Percentiles rank a stretch among this genome's conserved stretches.
These are phyloP conservation scores for Cerastis rubricosa DNA, from an alignment of 2,888 invertebrate species.

Conservation along the genomic window DNA sequence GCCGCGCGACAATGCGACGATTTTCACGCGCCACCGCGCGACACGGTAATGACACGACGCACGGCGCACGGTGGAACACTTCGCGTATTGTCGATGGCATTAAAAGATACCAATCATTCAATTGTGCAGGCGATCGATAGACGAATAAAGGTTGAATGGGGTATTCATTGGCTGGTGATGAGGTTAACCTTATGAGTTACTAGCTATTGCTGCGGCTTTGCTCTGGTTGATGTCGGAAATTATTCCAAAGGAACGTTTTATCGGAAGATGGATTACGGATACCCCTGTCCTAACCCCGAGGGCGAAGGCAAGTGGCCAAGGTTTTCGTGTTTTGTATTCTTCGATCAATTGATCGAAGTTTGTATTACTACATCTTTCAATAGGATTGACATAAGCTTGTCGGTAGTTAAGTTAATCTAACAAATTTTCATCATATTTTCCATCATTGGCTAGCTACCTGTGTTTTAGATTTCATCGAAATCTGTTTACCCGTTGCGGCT, in stretches of 20 bases:
- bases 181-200: constrained; percentile 21
- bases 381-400: too few species aligned
- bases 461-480: too few species aligned
- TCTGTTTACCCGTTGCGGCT: too few species aligned
- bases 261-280: background rate
- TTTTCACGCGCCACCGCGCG: constrained; percentile 76
- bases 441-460: too few species aligned
- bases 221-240: background rate
- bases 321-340: too few species aligned
- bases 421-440: too few species aligned
- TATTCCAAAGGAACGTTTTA: background rate
- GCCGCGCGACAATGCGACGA: constrained; percentile 75
- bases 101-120: constrained; percentile 65
- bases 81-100: constrained; percentile 65
- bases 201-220: background rate
- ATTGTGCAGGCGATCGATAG: constrained; percentile 59
- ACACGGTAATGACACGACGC: constrained; percentile 67
- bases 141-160: constrained; percentile 39
- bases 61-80: constrained; percentile 65
- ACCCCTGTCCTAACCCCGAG: too few species aligned
- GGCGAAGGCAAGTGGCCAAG: too few species aligned
- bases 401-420: too few species aligned
- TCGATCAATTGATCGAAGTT: too few species aligned
- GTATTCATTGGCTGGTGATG: constrained; percentile 38
- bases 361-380: too few species aligned